Conservation (phyloP, 1,140 invertebrate genomes). For the Rhynchophorus ferrugineus region DNA sequence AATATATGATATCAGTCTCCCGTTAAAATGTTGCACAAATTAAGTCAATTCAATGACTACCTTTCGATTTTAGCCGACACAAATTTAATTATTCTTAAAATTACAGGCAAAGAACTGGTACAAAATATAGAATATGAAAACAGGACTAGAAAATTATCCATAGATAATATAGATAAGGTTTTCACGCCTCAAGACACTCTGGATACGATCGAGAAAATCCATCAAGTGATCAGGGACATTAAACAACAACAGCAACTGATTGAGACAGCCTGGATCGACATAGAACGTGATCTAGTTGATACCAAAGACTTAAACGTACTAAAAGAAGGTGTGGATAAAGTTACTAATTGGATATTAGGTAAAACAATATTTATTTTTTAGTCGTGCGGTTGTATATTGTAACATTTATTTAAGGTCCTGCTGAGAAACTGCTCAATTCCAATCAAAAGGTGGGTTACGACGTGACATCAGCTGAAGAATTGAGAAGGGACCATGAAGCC, state of each 20-base stretch:
- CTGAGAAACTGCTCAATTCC: conserved; percentile 60
- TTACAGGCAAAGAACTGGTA: conserved; percentile 33
- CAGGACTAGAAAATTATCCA: conserved; percentile 35
- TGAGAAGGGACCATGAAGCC: conserved; percentile 64
- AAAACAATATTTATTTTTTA: background rate
- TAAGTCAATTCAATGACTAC: no score
- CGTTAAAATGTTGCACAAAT: no score
- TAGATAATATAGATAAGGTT: conserved; percentile 38
- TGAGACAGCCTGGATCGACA: conserved; percentile 51
- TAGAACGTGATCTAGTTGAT: conserved; percentile 52
- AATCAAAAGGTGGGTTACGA: conserved; percentile 66
- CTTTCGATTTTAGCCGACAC: no score
- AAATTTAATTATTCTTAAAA: no score
- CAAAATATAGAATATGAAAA: conserved; percentile 39
- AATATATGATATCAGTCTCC: no score
- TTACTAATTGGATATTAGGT: conserved; percentile 66
- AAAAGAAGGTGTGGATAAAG: conserved; percentile 56
- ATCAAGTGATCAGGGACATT: conserved; percentile 49
- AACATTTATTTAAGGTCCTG: conserved; percentile 45
- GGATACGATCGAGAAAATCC: conserved; percentile 51
- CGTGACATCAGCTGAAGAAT: conserved; percentile 58
- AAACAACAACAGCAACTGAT: conserved; percentile 54
- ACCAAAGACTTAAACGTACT: conserved; percentile 53
- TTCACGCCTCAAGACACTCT: conserved; percentile 50
- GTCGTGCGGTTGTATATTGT: background rate